Percentiles rank a stretch among this genome's conserved stretches.
Evolutionary conservation across 2,797 vertebrate species (phyloP).

Genomic region (Poliocrania exsul): DNA sequence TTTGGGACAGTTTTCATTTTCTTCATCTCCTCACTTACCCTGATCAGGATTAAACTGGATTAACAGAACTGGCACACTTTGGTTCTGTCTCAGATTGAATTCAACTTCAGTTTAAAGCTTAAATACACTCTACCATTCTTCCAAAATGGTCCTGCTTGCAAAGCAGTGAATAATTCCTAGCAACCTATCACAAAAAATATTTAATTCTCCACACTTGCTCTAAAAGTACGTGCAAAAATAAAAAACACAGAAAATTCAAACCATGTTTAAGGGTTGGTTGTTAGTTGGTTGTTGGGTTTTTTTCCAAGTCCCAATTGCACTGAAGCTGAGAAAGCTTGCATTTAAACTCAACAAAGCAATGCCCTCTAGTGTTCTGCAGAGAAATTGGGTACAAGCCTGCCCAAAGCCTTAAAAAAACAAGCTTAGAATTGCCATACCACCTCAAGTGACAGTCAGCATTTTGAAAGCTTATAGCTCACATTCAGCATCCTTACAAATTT

Average conservation of each 20-base stretch:
- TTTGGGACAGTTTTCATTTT: background rate
- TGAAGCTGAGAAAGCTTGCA: background rate
- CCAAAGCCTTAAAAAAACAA: background rate
- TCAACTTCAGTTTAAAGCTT: background rate
- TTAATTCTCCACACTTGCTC: background rate
- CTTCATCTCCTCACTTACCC: background rate
- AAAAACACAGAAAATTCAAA: background rate
- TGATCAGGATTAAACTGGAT: background rate
- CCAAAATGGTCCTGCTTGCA: background rate
- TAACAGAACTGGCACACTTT: background rate
- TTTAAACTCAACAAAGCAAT: conserved; percentile 30
- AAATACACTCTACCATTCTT: background rate
- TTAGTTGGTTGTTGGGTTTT: background rate
- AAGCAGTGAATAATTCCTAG: background rate
- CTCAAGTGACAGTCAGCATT: background rate
- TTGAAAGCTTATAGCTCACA: background rate
- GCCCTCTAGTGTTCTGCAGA: conserved; percentile 55
- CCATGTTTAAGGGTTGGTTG: background rate
- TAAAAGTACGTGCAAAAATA: background rate
- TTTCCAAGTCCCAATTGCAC: background rate
- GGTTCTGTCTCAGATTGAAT: background rate
- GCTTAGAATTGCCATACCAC: background rate
- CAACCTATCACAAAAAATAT: background rate
- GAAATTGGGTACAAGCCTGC: background rate
- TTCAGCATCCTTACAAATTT: background rate